phyloP scores from a whole-genome alignment of 2,113 vertebrate genomes.

The Ciconia stormi region DNA sequence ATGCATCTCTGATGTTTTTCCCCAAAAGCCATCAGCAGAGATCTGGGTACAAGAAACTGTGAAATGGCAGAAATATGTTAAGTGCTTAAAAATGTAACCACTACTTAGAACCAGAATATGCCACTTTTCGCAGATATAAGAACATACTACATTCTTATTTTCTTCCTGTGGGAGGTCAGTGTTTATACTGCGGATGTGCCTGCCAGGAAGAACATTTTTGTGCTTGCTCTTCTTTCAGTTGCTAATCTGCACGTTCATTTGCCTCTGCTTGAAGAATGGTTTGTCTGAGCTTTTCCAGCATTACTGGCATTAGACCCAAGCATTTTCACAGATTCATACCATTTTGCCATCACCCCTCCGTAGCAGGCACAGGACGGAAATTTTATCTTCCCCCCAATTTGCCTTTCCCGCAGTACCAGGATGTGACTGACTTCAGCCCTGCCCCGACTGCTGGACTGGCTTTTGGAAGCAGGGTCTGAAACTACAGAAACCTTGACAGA shows the following conservation, averaged over 20 bases:
- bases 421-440: background rate
- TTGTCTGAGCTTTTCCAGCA: background rate
- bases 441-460: background rate
- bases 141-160: background rate
- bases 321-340: background rate
- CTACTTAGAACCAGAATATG: background rate
- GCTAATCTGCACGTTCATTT: conserved; percentile 23
- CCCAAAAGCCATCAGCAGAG: background rate
- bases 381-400: background rate
- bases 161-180: conserved; percentile 39
- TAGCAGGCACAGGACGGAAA: background rate
- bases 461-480: background rate
- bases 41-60: background rate
- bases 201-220: conserved; percentile 49
- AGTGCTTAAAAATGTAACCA: background rate
- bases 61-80: background rate
- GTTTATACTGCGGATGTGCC: background rate
- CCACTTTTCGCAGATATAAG: background rate
- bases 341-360: background rate
- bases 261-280: background rate
- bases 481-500: background rate
- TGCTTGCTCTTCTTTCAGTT: conserved; percentile 26
- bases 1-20: background rate
- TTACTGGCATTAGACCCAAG: background rate
- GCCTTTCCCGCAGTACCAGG: background rate